Conservation (phyloP, 2,113 vertebrate genomes). For the Polypterus senegalus region DNA sequence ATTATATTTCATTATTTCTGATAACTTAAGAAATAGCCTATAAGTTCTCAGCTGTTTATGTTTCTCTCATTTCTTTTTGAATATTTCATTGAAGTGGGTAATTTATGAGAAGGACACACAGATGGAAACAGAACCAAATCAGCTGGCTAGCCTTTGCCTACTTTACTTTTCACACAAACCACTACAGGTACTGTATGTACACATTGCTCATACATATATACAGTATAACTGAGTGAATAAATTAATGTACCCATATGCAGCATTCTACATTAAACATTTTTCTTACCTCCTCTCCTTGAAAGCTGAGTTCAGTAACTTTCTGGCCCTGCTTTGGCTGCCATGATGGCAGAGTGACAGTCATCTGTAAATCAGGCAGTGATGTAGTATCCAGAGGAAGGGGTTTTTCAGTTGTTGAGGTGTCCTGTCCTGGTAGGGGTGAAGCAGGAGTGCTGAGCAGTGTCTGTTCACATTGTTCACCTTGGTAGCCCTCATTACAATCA, state of each 20-base stretch:
- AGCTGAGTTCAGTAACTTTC: slow-evolving; percentile 70
- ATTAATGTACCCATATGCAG: too few species aligned
- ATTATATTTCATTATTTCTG: too few species aligned
- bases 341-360: slow-evolving; percentile 50
- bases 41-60: too few species aligned
- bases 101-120: too few species aligned
- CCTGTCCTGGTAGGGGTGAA: slow-evolving; percentile 32
- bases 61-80: too few species aligned
- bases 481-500: slow-evolving; percentile 66
- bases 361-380: slow-evolving; percentile 38
- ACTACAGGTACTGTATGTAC: background rate
- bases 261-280: too few species aligned
- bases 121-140: too few species aligned
- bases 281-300: slow-evolving; percentile 84
- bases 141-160: too few species aligned
- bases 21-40: too few species aligned
- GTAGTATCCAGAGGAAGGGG: slow-evolving; percentile 51
- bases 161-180: too few species aligned
- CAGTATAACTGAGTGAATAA: too few species aligned
- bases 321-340: slow-evolving; percentile 83
- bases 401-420: slow-evolving; percentile 35
- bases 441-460: slow-evolving; percentile 24
- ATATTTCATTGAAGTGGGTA: too few species aligned
- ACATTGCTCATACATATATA: background rate
- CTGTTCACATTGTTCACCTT: slow-evolving; percentile 64